Conservation (phyloP, 92 coral and sea anemone species). For the Zoanthus solanderi region DNA sequence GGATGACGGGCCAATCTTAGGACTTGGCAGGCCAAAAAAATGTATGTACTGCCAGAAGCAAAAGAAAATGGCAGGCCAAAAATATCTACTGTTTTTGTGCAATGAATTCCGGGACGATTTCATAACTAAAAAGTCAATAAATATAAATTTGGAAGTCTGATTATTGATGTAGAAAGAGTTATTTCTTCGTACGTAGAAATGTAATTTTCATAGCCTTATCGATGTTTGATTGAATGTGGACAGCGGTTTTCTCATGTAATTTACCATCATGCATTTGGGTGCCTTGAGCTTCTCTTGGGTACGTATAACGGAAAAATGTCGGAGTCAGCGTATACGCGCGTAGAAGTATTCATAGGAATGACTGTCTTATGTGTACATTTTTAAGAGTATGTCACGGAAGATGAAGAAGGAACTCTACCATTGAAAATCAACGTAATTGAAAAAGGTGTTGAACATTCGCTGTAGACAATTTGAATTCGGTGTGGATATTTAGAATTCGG, state of each 20-base stretch:
- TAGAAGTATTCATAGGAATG: too few relatives aligned
- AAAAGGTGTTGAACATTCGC: slow-evolving; percentile 15
- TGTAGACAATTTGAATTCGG: slow-evolving; percentile 11
- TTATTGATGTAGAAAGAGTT: slow-evolving; percentile 5
- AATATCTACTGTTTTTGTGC: too few relatives aligned
- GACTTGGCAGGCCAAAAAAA: too few relatives aligned
- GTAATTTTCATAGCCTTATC: slow-evolving; percentile 6
- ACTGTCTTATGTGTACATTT: too few relatives aligned
- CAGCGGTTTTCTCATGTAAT: slow-evolving; percentile 8
- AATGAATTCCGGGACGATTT: neutral
- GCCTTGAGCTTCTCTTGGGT: too few relatives aligned
- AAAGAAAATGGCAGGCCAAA: too few relatives aligned
- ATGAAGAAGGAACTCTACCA: slow-evolving; percentile 10
- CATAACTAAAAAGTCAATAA: slow-evolving; percentile 4
- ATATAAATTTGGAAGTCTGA: slow-evolving; percentile 4
- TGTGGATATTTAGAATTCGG: slow-evolving; percentile 17
- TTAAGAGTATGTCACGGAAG: too few relatives aligned
- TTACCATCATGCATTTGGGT: slow-evolving; percentile 7
- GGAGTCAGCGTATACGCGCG: too few relatives aligned
- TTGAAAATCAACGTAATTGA: slow-evolving; percentile 15
- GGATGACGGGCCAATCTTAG: too few relatives aligned
- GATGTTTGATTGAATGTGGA: slow-evolving; percentile 7
- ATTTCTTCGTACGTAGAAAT: slow-evolving; percentile 1
- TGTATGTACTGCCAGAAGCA: too few relatives aligned
- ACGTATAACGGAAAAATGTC: too few relatives aligned